Evolutionary conservation across 2,797 vertebrate genomes (phyloP).

Genomic region (Danionella dracula): DNA sequence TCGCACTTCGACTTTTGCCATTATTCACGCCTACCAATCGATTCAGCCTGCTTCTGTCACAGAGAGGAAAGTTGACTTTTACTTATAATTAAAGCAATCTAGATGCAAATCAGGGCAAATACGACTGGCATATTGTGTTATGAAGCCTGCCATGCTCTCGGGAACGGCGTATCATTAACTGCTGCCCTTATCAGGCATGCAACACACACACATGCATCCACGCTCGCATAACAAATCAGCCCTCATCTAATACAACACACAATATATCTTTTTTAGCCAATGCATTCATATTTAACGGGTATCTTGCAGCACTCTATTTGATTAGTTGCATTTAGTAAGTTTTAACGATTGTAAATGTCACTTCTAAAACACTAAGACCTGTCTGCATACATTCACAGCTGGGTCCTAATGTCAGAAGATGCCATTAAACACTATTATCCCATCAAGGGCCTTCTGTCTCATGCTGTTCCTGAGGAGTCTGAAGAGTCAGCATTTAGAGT

Average conservation of each 20-base stretch:
- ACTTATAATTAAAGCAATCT: slow-evolving; percentile 79
- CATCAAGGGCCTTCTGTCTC: slow-evolving; percentile 39
- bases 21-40: slow-evolving; percentile 73
- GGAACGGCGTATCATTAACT: slow-evolving; percentile 40
- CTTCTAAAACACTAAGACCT: background rate
- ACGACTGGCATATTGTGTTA: slow-evolving; percentile 60
- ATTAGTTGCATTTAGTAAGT: slow-evolving; percentile 38
- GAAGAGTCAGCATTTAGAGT: background rate
- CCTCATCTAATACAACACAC: background rate
- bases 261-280: background rate
- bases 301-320: slow-evolving; percentile 14
- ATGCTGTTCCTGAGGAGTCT: background rate
- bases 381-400: slow-evolving; percentile 32
- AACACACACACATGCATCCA: slow-evolving; percentile 5
- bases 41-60: slow-evolving; percentile 69
- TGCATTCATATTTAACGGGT: background rate
- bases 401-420: slow-evolving; percentile 38
- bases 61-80: slow-evolving; percentile 70
- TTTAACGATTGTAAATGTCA: slow-evolving; percentile 32
- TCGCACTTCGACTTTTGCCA: slow-evolving; percentile 64
- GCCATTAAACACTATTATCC: slow-evolving; percentile 51
- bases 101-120: slow-evolving; percentile 74
- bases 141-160: slow-evolving; percentile 46
- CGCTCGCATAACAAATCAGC: slow-evolving; percentile 15
- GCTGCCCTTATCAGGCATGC: slow-evolving; percentile 31